Conservation (phyloP, 2,797 vertebrate genomes). For the Protonibea diacanthus region DNA sequence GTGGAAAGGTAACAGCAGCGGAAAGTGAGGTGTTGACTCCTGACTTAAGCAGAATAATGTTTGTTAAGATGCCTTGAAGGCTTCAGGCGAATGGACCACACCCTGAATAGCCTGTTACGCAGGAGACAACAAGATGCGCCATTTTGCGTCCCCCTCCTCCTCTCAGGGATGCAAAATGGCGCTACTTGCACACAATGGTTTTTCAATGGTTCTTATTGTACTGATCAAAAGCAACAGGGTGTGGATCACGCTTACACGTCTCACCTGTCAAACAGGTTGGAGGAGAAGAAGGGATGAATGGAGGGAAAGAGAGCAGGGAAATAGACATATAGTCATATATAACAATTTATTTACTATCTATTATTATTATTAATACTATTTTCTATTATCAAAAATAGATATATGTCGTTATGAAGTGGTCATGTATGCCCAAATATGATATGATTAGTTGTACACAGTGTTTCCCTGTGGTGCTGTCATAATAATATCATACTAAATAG, state of each 20-base stretch:
- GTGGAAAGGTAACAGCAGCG: conserved; percentile 19
- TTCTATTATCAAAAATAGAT: neutral
- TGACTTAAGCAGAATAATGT: fast-evolving
- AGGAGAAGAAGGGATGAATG: too few species aligned
- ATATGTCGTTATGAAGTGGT: neutral
- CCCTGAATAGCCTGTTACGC: neutral
- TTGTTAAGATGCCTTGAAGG: too few species aligned
- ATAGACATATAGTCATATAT: too few species aligned
- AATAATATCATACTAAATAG: neutral
- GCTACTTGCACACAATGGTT: neutral
- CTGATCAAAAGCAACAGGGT: neutral
- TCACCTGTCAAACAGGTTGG: neutral
- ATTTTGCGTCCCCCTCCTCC: conserved; percentile 53
- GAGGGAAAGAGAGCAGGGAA: neutral
- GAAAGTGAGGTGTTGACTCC: too few species aligned
- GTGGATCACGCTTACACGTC: neutral
- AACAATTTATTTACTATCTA: too few species aligned
- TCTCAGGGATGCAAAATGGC: conserved; percentile 57
- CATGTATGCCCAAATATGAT: neutral
- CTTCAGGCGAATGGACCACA: neutral
- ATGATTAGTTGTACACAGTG: neutral
- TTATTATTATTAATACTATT: too few species aligned
- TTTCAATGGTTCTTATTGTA: neutral
- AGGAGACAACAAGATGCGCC: conserved; percentile 22
- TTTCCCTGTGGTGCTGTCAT: neutral